Percentiles rank a stretch among this genome's conserved stretches.
These are phyloP conservation scores for Drosophila engyochracea DNA, from an alignment of 2,888 invertebrate genomes.

Conservation along the genomic window DNA sequence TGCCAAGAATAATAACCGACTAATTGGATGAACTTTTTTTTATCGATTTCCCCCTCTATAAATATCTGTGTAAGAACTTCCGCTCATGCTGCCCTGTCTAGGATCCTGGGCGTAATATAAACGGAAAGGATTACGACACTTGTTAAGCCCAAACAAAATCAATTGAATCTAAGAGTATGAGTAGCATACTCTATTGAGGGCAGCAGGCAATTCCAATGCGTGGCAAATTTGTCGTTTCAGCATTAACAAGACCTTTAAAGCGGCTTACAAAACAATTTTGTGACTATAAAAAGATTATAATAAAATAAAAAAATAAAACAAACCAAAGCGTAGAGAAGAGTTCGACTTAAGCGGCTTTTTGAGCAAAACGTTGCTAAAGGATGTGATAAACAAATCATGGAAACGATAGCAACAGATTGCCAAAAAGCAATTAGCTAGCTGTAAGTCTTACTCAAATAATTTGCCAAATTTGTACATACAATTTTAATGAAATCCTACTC, in stretches of 20 bases:
- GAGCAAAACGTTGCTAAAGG: constrained; percentile 3
- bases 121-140: constrained; percentile 58
- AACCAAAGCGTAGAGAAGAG: constrained; percentile 23
- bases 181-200: constrained; percentile 14
- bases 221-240: constrained; percentile 55
- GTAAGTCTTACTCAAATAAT: constrained; percentile 2
- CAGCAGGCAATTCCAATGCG: constrained; percentile 29
- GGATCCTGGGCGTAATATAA: constrained; percentile 6
- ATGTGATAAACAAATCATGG: constrained; percentile 17
- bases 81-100: neutral
- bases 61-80: neutral
- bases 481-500: constrained; percentile 47
- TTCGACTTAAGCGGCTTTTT: constrained; percentile 44
- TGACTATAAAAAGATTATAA: constrained; percentile 50
- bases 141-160: constrained; percentile 18
- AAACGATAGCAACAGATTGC: constrained; percentile 1
- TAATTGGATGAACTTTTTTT: constrained; percentile 55
- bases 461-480: constrained; percentile 37
- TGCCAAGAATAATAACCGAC: constrained; percentile 31
- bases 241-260: constrained; percentile 66
- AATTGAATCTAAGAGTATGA: constrained; percentile 17
- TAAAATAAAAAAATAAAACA: neutral
- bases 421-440: constrained; percentile 45
- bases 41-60: constrained; percentile 33
- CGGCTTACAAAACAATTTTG: constrained; percentile 69